Conservation (phyloP, 2,113 vertebrate species). For the Eira barbara region DNA sequence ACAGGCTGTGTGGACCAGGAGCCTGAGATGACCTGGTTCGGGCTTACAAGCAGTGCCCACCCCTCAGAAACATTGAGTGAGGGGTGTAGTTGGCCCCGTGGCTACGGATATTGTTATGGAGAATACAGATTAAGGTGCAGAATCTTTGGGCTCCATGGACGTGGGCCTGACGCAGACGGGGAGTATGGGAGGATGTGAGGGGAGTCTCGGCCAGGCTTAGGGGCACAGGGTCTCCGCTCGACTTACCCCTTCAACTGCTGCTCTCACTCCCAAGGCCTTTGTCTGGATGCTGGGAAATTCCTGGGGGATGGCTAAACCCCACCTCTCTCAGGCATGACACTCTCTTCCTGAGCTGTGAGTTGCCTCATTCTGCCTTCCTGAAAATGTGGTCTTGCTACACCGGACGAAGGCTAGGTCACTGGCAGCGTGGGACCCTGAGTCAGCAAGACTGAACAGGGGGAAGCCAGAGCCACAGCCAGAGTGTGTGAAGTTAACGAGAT, state of each 20-base stretch:
- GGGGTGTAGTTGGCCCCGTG: not conserved
- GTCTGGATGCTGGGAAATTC: constrained; percentile 4
- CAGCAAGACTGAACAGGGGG: not conserved
- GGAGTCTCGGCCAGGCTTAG: not conserved
- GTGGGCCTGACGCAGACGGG: not conserved
- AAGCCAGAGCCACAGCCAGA: not conserved
- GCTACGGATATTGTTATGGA: not conserved
- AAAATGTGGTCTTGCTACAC: not conserved
- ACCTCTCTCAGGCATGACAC: not conserved
- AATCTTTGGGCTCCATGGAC: not conserved
- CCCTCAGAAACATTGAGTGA: not conserved
- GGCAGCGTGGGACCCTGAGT: not conserved
- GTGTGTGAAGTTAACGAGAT: not conserved
- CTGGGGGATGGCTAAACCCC: not conserved
- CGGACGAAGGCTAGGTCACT: not conserved
- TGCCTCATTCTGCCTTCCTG: constrained; percentile 28
- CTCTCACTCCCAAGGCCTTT: not conserved
- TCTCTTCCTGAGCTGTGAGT: not conserved
- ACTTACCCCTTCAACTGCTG: not conserved
- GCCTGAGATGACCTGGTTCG: not conserved
- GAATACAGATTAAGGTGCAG: not conserved
- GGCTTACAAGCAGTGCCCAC: not conserved
- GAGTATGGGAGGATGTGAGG: not conserved
- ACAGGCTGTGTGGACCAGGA: not conserved
- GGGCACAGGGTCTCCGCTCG: not conserved